Percentiles rank a stretch among this genome's conserved stretches.
Evolutionary conservation across 2,113 vertebrate genomes (phyloP).

Genomic region (Oceanodroma tethys): DNA sequence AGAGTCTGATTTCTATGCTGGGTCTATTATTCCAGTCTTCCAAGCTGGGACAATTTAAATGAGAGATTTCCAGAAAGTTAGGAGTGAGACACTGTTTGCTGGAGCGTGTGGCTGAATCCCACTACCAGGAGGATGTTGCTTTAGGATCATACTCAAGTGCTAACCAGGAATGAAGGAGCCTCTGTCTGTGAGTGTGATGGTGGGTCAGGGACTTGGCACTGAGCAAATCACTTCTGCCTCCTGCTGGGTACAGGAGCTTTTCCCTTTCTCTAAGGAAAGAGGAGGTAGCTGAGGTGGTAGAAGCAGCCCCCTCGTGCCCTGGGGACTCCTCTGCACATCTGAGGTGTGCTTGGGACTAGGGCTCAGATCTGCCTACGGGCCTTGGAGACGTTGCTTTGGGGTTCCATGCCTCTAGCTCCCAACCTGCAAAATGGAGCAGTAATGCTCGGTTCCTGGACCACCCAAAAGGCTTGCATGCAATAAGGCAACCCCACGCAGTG

Average conservation of each 20-base stretch:
- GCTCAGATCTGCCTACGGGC: neutral
- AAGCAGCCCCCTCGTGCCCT: neutral
- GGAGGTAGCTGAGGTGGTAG: neutral
- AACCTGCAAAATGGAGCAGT: accelerated
- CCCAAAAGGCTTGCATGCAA: no score
- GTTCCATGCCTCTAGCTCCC: neutral
- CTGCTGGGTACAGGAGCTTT: neutral
- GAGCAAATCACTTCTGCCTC: neutral
- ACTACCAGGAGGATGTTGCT: neutral
- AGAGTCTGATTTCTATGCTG: neutral
- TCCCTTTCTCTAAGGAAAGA: neutral
- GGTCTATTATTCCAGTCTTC: neutral
- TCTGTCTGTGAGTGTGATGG: neutral
- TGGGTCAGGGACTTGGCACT: neutral
- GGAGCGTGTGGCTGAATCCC: neutral
- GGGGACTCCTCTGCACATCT: neutral
- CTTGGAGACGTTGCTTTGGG: neutral
- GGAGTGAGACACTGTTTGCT: neutral
- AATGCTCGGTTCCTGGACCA: neutral
- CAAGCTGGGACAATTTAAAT: neutral
- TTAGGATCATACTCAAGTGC: neutral
- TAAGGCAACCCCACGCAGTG: accelerated
- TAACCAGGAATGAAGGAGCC: neutral
- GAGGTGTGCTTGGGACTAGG: neutral
- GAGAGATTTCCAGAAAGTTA: neutral